Base-by-base conservation (phyloP, 2,888 invertebrate genomes). In the Desoria tigrina region DNA sequence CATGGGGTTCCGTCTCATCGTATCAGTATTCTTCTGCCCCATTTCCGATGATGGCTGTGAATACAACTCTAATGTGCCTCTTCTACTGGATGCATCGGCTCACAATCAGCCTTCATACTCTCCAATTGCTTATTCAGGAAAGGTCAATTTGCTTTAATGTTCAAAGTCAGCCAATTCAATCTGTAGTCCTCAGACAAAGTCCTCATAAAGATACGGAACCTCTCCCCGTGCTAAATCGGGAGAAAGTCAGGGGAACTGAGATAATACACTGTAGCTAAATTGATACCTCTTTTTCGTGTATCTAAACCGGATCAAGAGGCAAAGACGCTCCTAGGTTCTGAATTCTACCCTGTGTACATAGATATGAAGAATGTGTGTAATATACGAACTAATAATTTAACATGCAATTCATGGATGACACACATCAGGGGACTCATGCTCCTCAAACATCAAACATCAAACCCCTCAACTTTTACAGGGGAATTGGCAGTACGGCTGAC, bases 61-160 rank as follows among this genome's bases (percentile, higher is more conserved):
- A 24, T 51, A 14, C 26, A 51, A 51, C 45, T 45, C n/a, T 18
- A 45, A 21, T 18, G 16, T 11, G 16, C 4, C n/a, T 6, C 9
- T 18, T 11, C 45, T 21, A 9, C 6, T 45, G 45, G 16, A 21
- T 45, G 21, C 45, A 45, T 45, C 45, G 16, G 16, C 45, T 16
- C 21, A 16, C 21, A 45, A 32, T 32, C 32, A 32, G 32, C 32
- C 32, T 32, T 32, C 6, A 32, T 32, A 32, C 11, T 6, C 45
- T 45, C n/a, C n/a, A 11, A 45, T 45, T 45, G 45, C 45, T 45
- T 45, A 45, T 45, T 45, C 45, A 45, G 45, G 16, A 45, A 45
- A 45, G 45, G 45, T 45, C 45, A 45, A 45, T 45, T 45, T 45
- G 45, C 45, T 45, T 45, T 45, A 45, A 45, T 45, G 45, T 45